Evolutionary conservation across 2,797 vertebrate genomes (phyloP).

Genomic region (Rhynchotus rufescens): DNA sequence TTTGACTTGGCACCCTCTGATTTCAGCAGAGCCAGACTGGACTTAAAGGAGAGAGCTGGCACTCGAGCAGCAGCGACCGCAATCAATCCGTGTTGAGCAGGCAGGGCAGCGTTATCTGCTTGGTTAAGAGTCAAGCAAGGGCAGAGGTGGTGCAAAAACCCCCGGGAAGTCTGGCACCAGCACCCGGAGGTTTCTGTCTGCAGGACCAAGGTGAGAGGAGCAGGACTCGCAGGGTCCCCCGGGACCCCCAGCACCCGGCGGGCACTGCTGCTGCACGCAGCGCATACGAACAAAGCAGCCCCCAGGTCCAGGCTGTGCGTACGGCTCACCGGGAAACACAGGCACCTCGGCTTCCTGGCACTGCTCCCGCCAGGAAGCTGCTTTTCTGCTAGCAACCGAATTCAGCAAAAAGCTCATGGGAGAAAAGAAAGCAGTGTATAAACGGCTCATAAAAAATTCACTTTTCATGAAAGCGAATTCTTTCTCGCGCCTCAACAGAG

Average conservation of each 20-base stretch:
- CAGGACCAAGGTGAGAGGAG: neutral
- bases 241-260: neutral
- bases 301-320: accelerated
- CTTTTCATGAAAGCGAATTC: neutral
- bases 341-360: neutral
- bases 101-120: neutral
- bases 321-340: neutral
- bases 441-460: constrained; percentile 52
- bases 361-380: neutral
- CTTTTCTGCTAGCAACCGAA: neutral
- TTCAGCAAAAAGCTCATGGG: neutral
- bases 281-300: accelerated
- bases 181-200: neutral
- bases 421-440: neutral
- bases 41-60: too few species aligned
- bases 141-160: neutral
- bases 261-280: neutral
- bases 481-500: neutral
- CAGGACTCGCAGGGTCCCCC: accelerated
- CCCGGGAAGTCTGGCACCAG: too few species aligned
- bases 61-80: too few species aligned
- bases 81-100: neutral
- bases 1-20: too few species aligned
- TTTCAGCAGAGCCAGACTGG: too few species aligned
- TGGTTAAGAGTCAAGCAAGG: too few species aligned